These are phyloP conservation scores for Pteropus rufus DNA, from an alignment of 2,797 vertebrate species.

Conservation along the genomic window DNA sequence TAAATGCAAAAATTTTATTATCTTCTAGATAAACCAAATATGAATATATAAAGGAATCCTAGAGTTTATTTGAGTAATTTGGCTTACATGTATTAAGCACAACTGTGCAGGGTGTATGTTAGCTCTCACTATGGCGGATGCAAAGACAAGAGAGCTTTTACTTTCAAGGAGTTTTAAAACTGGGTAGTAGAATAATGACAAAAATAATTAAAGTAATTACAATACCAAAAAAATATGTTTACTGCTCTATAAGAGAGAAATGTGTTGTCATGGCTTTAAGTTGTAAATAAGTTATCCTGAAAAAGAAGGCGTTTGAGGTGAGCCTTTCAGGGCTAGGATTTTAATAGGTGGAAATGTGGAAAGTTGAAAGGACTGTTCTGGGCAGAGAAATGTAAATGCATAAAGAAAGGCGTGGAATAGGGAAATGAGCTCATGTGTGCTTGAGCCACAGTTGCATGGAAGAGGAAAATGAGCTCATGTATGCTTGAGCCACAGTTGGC, in stretches of 20 bases:
- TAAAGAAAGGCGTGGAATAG: neutral
- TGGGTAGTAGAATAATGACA: neutral
- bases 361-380: neutral
- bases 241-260: neutral
- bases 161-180: neutral
- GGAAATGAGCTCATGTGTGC: neutral
- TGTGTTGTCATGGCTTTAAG: neutral
- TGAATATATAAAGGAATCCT: neutral
- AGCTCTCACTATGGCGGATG: neutral
- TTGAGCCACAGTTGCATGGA: neutral
- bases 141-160: neutral
- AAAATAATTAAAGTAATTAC: neutral
- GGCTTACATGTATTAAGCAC: neutral
- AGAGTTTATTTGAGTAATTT: neutral
- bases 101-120: neutral
- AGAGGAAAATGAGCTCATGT: neutral
- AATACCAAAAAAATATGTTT: neutral
- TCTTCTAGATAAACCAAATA: neutral
- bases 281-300: neutral
- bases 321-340: neutral
- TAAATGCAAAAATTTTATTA: neutral
- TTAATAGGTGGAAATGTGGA: neutral
- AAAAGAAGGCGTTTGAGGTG: neutral
- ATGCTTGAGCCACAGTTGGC: neutral
- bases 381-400: neutral